Conservation (phyloP, 1,140 invertebrate genomes). For the Drosophila grimshawi region DNA sequence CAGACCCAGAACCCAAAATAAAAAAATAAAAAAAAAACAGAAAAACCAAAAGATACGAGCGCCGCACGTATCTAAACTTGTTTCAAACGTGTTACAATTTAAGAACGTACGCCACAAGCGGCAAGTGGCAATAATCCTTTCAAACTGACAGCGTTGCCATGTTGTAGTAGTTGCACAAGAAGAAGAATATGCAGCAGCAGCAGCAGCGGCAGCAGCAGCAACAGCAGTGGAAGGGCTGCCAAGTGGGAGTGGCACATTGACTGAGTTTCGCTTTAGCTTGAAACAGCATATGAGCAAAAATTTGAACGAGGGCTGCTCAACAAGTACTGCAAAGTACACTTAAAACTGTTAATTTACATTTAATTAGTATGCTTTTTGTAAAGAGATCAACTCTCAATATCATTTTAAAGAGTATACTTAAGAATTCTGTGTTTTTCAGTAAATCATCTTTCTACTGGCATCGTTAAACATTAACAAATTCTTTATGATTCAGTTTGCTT, state of each 20-base stretch:
- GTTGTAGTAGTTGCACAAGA: conserved; percentile 32
- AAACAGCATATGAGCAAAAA: conserved; percentile 44
- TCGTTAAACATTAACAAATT: too few species aligned
- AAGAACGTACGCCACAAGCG: conserved; percentile 79
- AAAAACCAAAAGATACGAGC: conserved; percentile 39
- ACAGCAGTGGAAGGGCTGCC: conserved; percentile 19
- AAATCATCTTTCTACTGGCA: too few species aligned
- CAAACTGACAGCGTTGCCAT: conserved; percentile 78
- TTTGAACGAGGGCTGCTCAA: conserved; percentile 18
- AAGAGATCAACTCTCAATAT: too few species aligned
- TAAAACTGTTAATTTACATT: too few species aligned
- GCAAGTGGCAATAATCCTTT: conserved; percentile 82
- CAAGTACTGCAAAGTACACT: neutral
- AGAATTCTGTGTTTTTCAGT: too few species aligned
- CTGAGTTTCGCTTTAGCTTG: conserved; percentile 52
- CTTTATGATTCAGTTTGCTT: too few species aligned
- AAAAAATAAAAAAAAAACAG: conserved; percentile 26
- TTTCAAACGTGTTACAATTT: conserved; percentile 83
- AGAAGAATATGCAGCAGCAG: neutral
- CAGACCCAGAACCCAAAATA: conserved; percentile 19
- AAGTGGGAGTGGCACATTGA: conserved; percentile 73
- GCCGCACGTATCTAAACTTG: conserved; percentile 78
- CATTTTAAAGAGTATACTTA: too few species aligned
- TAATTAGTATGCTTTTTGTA: too few species aligned
- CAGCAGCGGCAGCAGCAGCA: conserved; percentile 12